These are phyloP conservation scores for Callosobruchus maculatus DNA, from an alignment of 2,888 invertebrate species.

Conservation along the genomic window DNA sequence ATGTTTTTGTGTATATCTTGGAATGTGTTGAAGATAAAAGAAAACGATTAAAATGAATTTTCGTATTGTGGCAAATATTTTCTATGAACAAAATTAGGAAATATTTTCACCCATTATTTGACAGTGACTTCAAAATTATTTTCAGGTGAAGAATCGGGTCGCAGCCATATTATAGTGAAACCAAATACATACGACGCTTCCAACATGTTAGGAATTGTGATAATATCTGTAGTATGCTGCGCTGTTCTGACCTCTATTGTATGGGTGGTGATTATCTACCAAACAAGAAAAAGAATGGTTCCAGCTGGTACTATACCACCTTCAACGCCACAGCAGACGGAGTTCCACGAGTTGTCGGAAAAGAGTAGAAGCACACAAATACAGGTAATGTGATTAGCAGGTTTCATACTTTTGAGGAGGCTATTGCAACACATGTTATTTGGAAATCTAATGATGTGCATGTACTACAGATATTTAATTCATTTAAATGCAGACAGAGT, in stretches of 20 bases:
- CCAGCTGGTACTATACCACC: neutral
- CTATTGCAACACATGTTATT: too few species aligned
- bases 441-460: too few species aligned
- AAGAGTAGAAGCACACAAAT: slow-evolving; percentile 10
- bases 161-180: slow-evolving; percentile 67
- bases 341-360: slow-evolving; percentile 31
- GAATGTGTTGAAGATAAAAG: too few species aligned
- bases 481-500: too few species aligned
- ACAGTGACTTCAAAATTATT: too few species aligned
- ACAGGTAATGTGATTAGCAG: neutral
- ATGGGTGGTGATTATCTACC: slow-evolving; percentile 89
- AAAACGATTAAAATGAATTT: too few species aligned
- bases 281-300: slow-evolving; percentile 65
- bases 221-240: slow-evolving; percentile 87
- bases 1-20: too few species aligned
- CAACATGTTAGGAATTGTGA: slow-evolving; percentile 81
- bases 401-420: too few species aligned
- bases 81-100: too few species aligned
- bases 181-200: slow-evolving; percentile 64
- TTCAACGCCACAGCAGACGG: slow-evolving; percentile 7
- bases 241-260: slow-evolving; percentile 87
- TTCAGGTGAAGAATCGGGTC: slow-evolving; percentile 59
- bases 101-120: too few species aligned
- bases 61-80: too few species aligned
- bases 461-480: too few species aligned